A percentile compares a stretch with the other conserved stretches of the same genome.
Conservation (phyloP, 2,888 invertebrate genomes). For the Biston stratarius region DNA sequence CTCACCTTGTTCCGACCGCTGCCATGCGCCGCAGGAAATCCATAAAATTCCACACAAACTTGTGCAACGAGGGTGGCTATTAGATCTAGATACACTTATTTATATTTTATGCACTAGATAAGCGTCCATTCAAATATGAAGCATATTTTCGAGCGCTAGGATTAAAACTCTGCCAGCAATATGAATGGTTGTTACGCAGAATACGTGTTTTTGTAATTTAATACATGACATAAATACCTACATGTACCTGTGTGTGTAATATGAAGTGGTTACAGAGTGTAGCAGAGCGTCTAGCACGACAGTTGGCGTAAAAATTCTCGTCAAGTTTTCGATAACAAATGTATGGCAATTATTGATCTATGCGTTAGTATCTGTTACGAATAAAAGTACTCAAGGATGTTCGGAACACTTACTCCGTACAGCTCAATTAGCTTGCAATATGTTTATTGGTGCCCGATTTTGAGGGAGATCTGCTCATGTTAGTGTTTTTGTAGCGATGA, state of each 20-base stretch:
- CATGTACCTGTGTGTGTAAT: background rate
- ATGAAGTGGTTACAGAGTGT: no score
- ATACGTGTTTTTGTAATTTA: slow-evolving; percentile 6
- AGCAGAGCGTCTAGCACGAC: no score
- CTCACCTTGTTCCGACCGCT: background rate
- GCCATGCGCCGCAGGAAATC: slow-evolving; percentile 22
- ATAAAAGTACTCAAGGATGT: no score
- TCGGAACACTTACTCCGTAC: no score
- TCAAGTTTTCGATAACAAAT: no score
- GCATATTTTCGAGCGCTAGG: background rate
- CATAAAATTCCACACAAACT: slow-evolving; percentile 13
- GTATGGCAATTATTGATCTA: no score
- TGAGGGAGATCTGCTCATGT: no score
- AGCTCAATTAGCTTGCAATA: no score
- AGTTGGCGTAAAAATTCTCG: no score
- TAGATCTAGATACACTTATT: background rate
- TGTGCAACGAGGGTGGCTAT: background rate
- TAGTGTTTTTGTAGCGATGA: no score
- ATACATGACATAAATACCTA: background rate
- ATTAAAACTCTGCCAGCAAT: background rate
- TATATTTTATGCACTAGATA: slow-evolving; percentile 19
- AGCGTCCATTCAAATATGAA: slow-evolving; percentile 7
- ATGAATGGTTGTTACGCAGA: background rate
- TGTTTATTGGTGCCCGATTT: no score
- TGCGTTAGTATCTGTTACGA: no score